phyloP scores from a whole-genome alignment of 2,113 vertebrate genomes.

The Mionectes macconnelli region DNA sequence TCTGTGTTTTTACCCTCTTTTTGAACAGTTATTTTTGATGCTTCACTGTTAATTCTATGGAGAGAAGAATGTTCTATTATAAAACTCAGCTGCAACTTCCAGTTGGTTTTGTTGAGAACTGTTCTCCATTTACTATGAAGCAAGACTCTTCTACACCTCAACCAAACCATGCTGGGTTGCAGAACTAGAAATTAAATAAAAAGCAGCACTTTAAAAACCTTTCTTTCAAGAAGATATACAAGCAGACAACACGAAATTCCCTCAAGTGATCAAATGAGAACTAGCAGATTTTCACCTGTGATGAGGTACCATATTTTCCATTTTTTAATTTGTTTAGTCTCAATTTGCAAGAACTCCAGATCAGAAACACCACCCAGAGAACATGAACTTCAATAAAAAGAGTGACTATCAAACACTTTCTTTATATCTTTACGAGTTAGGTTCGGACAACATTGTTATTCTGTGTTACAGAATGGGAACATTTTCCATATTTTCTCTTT shows the following conservation, averaged over 20 bases:
- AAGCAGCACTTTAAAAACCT: not conserved
- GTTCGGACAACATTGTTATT: not conserved
- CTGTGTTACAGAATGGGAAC: not conserved
- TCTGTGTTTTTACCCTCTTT: not conserved
- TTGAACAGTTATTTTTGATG: not conserved
- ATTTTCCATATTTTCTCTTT: constrained; percentile 19
- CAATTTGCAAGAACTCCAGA: not conserved
- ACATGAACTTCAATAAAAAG: not conserved
- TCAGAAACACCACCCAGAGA: not conserved
- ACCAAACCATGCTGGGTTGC: not conserved
- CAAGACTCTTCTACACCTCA: not conserved
- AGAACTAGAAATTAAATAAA: not conserved
- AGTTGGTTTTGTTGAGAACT: not conserved
- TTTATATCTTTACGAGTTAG: not conserved
- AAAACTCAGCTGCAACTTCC: not conserved
- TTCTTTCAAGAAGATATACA: not conserved
- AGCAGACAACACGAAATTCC: not conserved
- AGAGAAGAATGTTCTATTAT: not conserved
- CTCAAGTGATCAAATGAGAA: not conserved
- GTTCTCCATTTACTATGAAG: not conserved
- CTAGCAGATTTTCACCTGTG: not conserved
- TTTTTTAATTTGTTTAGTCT: not conserved
- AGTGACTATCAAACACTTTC: not conserved
- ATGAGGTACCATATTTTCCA: not conserved
- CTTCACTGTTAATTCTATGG: constrained; percentile 2